These are phyloP conservation scores for Caranx melampygus DNA, from an alignment of 2,113 vertebrate species.

Conservation along the genomic window DNA sequence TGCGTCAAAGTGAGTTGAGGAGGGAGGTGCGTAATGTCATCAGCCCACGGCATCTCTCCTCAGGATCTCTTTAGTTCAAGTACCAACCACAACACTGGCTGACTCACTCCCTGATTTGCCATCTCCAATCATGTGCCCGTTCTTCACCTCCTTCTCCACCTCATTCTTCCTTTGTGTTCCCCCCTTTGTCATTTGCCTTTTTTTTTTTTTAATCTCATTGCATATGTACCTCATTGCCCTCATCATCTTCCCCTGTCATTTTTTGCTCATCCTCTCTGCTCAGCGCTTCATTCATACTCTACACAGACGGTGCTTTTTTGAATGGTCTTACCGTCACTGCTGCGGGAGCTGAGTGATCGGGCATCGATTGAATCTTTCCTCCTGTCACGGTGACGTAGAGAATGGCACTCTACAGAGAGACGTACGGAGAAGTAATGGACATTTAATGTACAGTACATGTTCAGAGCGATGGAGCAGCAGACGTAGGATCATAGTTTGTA, in stretches of 20 bases:
- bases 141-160: not conserved
- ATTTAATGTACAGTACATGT: not conserved
- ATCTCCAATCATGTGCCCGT: not conserved
- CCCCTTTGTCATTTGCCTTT: not conserved
- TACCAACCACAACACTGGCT: constrained; percentile 12
- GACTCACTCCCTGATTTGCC: constrained; percentile 43
- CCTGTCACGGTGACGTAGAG: constrained; percentile 89
- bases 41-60: constrained; percentile 47
- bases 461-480: not conserved
- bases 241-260: not conserved
- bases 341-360: constrained; percentile 91
- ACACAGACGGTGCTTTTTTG: not conserved
- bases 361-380: constrained; percentile 92
- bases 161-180: not conserved
- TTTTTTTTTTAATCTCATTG: not conserved
- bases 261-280: not conserved
- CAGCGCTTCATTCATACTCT: not conserved
- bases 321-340: constrained; percentile 89
- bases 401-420: constrained; percentile 85
- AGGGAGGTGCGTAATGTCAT: constrained; percentile 45
- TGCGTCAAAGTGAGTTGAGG: constrained; percentile 51
- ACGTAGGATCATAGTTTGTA: not conserved
- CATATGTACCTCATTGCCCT: not conserved
- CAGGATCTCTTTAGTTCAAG: constrained; percentile 45
- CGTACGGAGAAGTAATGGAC: not conserved